phyloP scores from a whole-genome alignment of 2,888 invertebrate species.

The Anarsia innoxiella region DNA sequence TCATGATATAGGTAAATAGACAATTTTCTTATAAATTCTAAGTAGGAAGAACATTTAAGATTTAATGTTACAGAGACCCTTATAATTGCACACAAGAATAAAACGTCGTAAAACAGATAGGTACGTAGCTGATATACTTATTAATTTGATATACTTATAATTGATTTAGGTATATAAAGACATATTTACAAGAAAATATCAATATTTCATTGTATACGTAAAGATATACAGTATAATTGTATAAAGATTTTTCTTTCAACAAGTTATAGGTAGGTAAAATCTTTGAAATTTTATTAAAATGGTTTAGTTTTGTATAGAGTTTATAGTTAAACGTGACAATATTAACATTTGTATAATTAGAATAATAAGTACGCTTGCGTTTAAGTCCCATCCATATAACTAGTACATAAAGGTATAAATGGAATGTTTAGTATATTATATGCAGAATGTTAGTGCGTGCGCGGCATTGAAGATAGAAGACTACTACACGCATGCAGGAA shows the following conservation, averaged over 20 bases:
- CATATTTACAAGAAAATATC: too few species aligned
- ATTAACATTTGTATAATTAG: slow-evolving; percentile 18
- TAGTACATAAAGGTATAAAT: slow-evolving; percentile 35
- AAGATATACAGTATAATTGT: too few species aligned
- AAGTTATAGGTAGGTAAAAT: too few species aligned
- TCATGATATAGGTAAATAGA: slow-evolving; percentile 68
- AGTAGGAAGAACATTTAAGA: slow-evolving; percentile 62
- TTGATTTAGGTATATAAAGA: too few species aligned
- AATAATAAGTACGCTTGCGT: slow-evolving; percentile 67
- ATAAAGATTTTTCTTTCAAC: too few species aligned
- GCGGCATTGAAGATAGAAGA: too few species aligned
- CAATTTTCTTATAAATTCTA: slow-evolving; percentile 55
- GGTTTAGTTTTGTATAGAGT: too few species aligned
- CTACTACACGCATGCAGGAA: too few species aligned
- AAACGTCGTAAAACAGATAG: slow-evolving; percentile 41
- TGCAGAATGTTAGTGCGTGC: slow-evolving; percentile 36
- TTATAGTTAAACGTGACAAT: slow-evolving; percentile 10
- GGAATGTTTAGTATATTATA: slow-evolving; percentile 61
- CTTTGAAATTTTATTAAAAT: too few species aligned
- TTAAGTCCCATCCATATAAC: slow-evolving; percentile 68
- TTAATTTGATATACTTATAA: slow-evolving; percentile 17
- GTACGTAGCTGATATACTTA: slow-evolving; percentile 29
- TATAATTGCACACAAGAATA: slow-evolving; percentile 64
- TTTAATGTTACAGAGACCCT: slow-evolving; percentile 54
- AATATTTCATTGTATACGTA: too few species aligned